Evolutionary conservation across 2,888 invertebrate species (phyloP).

Genomic region (Atethmia centrago): DNA sequence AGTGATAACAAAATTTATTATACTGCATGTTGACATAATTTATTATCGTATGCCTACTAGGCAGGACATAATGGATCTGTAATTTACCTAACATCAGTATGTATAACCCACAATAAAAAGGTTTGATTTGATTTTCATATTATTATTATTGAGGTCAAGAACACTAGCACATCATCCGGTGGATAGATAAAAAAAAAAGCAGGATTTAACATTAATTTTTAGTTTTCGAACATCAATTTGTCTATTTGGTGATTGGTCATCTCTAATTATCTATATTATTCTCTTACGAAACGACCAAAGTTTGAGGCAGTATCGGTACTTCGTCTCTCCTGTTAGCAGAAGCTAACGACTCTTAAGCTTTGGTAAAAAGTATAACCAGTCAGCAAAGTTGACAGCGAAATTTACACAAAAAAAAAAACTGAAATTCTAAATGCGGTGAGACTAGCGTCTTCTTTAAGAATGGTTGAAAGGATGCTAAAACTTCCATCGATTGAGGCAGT

Average conservation of each 20-base stretch:
- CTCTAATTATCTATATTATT: neutral
- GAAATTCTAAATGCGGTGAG: neutral
- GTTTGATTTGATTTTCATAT: neutral
- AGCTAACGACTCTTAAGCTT: neutral
- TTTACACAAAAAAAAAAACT: too few species aligned
- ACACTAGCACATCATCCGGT: neutral
- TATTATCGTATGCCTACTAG: too few species aligned
- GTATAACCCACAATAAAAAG: too few species aligned
- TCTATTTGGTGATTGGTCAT: neutral
- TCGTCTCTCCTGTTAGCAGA: neutral
- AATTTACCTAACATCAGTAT: too few species aligned
- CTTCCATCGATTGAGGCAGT: neutral
- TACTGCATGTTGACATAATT: too few species aligned
- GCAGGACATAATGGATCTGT: too few species aligned
- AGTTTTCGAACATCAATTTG: neutral
- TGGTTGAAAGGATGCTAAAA: neutral
- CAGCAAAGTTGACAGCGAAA: too few species aligned
- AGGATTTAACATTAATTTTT: neutral
- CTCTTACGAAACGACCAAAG: neutral
- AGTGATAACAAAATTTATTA: too few species aligned
- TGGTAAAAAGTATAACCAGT: too few species aligned
- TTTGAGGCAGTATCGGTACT: neutral
- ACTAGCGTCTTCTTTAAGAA: neutral
- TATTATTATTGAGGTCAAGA: neutral
- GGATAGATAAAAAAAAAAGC: neutral